A percentile compares a stretch with the other conserved stretches of the same genome.
These are phyloP conservation scores for Drosophila pachea DNA, from an alignment of 1,140 invertebrate genomes.

Conservation along the genomic window DNA sequence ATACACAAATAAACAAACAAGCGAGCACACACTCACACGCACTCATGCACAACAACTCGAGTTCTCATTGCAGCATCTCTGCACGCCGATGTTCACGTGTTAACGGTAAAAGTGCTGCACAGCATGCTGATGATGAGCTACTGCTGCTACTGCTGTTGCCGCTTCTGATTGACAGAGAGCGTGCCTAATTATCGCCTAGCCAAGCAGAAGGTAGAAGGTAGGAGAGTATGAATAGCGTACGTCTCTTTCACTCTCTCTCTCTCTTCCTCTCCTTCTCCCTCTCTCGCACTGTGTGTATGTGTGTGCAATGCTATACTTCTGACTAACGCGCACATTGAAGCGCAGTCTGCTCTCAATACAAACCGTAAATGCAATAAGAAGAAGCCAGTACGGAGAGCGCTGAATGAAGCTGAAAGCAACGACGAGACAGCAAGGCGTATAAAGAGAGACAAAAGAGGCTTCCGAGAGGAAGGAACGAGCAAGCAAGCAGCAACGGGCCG, in stretches of 20 bases:
- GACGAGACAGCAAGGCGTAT: conserved; percentile 13
- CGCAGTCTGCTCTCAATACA: neutral
- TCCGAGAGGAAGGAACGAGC: neutral
- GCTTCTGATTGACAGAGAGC: conserved; percentile 31
- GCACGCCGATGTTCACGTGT: conserved; percentile 56
- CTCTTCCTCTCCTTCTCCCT: too few species aligned
- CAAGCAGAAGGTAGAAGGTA: neutral
- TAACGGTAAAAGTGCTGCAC: conserved; percentile 56
- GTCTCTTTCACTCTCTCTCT: too few species aligned
- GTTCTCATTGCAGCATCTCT: conserved; percentile 29
- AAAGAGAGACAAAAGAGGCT: too few species aligned
- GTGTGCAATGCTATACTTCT: conserved; percentile 17
- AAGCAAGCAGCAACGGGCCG: conserved; percentile 2
- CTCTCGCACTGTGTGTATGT: neutral
- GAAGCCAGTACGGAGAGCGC: conserved; percentile 2
- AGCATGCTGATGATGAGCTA: conserved; percentile 24
- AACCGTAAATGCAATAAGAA: conserved; percentile 6
- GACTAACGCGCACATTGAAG: conserved; percentile 14
- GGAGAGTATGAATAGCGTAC: conserved; percentile 10
- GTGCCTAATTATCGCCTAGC: conserved; percentile 31
- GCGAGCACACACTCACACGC: neutral
- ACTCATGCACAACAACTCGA: neutral
- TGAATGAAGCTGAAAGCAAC: conserved; percentile 23
- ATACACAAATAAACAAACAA: neutral
- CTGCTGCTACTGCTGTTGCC: too few species aligned